Evolutionary conservation across 64 coral and sea anemone species (phyloP), one percentile per base, ranked within the genome.

Genomic region (Montipora capricornis): DNA sequence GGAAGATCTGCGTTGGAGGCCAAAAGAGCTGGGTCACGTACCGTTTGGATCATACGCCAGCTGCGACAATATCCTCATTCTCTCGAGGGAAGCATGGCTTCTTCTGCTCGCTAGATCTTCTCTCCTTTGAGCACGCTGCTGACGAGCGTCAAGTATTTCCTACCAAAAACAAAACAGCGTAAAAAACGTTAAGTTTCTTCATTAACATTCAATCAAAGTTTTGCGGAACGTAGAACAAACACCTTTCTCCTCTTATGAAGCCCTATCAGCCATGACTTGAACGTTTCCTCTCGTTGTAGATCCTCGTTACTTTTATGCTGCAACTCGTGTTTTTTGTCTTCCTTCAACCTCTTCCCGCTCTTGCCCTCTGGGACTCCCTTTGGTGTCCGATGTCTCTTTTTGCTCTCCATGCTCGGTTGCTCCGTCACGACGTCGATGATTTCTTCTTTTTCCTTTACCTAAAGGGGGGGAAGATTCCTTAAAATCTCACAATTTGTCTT

Each of bases 261-360:
- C 10, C 97, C 97, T 17, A 82, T 76, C 52, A 98, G 71, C 97
- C 97, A 98, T 74, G 94, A 87, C 20, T 98, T 98, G 50, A 98
- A 93, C 9, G 97, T 93, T 74, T 93, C 91, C 53, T 98, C 94
- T 89, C 92, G 89, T 75, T 98, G 90, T 16, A 75, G 68, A 14
- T 95, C 92, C 64, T 98, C 97, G 2, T 83, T 19, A n/a, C 88
- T 90, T 60, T 97, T 95, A 15, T 94, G 87, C 2, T 88, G 77
- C 6, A 91, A 84, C 51, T 94, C 87, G 62, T 93, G 93, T 87
- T 93, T 95, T 24, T 80, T 92, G 74, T 95, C 97, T 66, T 95
- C 88, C 9, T 83, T 95, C 22, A 92, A 59, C 46, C 91, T 77
- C 74, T 89, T 94, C 17, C 91, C 90, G 50, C 58, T 67, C 14